phyloP scores from a whole-genome alignment of 2,888 invertebrate genomes.

The Ariolimax columbianus region DNA sequence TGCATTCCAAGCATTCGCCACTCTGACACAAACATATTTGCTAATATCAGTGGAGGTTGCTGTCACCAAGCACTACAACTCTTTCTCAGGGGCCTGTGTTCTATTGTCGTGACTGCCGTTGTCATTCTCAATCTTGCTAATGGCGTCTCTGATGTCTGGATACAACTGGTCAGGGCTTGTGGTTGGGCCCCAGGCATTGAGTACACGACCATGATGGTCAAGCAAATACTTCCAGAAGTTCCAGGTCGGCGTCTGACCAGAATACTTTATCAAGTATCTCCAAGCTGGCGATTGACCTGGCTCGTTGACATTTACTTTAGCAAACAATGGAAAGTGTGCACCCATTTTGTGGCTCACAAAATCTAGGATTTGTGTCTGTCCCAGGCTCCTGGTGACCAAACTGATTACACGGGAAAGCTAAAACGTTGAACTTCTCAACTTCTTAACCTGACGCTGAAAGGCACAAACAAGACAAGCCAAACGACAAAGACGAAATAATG shows the following conservation, averaged over 20 bases:
- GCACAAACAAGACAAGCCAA: no score
- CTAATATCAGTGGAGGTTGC: no score
- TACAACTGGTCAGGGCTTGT: conserved; percentile 63
- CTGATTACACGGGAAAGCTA: conserved; percentile 81
- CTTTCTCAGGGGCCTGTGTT: background rate
- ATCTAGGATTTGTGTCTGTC: conserved; percentile 58
- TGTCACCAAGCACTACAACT: conserved; percentile 7
- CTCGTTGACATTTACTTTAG: conserved; percentile 79
- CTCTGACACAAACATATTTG: no score
- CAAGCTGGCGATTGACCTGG: conserved; percentile 76
- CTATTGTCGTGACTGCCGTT: background rate
- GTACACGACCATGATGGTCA: conserved; percentile 78
- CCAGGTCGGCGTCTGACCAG: conserved; percentile 79
- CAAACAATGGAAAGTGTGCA: no score
- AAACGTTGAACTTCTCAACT: conserved; percentile 78
- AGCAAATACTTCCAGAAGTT: conserved; percentile 82
- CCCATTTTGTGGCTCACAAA: no score
- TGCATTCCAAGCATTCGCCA: no score
- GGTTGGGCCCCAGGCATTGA: conserved; percentile 79
- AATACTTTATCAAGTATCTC: conserved; percentile 70
- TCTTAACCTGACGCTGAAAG: no score
- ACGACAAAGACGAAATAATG: no score
- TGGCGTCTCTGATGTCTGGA: conserved; percentile 53
- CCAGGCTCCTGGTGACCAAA: conserved; percentile 81
- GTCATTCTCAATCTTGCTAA: conserved; percentile 48